A percentile compares a stretch with the other conserved stretches of the same genome.
Evolutionary conservation across 2,113 vertebrate species (phyloP).

Genomic region (Salminus brasiliensis): DNA sequence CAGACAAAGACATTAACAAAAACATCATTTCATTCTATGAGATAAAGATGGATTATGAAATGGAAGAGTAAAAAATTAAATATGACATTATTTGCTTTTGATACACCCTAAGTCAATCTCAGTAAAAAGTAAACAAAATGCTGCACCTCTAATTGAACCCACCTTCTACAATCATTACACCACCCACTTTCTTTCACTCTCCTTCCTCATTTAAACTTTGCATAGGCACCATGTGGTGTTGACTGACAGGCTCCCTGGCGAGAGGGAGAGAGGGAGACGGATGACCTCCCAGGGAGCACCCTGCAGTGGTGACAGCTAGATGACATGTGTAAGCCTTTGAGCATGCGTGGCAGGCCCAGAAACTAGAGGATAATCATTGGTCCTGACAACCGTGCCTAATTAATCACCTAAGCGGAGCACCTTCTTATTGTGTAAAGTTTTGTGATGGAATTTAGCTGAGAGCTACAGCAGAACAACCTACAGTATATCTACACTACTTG

Average conservation of each 20-base stretch:
- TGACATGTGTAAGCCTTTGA: conserved; percentile 53
- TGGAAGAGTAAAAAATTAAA: too few species aligned
- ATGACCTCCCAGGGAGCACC: conserved; percentile 54
- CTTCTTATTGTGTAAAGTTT: conserved; percentile 35
- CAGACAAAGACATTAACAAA: too few species aligned
- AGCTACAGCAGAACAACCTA: not conserved
- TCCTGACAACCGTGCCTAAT: conserved; percentile 53
- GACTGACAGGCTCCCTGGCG: conserved; percentile 47
- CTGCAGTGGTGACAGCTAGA: conserved; percentile 50
- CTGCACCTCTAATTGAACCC: not conserved
- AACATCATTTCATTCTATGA: too few species aligned
- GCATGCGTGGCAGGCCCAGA: conserved; percentile 35
- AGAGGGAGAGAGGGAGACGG: conserved; percentile 42
- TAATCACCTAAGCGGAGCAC: conserved; percentile 32
- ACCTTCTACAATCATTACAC: not conserved
- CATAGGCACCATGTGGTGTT: conserved; percentile 38
- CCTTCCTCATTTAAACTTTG: conserved; percentile 48
- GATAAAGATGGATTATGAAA: too few species aligned
- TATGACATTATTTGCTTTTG: too few species aligned
- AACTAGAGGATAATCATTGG: conserved; percentile 49
- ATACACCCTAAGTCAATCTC: too few species aligned
- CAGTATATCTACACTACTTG: not conserved
- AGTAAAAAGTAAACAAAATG: not conserved
- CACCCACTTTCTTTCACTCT: conserved; percentile 9
- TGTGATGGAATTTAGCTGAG: not conserved